These are phyloP conservation scores for Aspidoscelis tigris DNA, from an alignment of 2,113 vertebrate species.

Conservation along the genomic window DNA sequence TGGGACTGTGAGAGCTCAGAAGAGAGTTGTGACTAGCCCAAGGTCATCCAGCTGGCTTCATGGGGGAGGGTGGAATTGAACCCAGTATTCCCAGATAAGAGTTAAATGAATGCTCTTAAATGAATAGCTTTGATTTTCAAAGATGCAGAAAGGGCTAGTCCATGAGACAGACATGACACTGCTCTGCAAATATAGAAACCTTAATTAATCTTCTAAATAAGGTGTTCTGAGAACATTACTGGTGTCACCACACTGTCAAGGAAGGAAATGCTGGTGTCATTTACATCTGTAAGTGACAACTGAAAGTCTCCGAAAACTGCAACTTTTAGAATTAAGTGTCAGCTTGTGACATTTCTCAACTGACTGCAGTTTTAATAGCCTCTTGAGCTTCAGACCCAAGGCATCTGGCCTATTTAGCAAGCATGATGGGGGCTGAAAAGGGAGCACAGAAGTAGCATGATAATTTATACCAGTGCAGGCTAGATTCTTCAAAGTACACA, in stretches of 20 bases:
- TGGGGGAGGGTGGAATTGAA: too few relatives aligned
- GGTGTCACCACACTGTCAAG: neutral
- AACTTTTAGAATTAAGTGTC: conserved; percentile 18
- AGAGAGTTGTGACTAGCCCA: too few relatives aligned
- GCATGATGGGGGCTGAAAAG: neutral
- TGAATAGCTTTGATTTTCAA: conserved; percentile 23
- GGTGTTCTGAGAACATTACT: neutral
- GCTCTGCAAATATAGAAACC: conserved; percentile 19
- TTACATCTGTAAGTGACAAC: neutral
- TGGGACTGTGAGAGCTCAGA: too few relatives aligned
- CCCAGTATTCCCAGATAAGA: too few relatives aligned
- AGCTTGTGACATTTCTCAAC: conserved; percentile 22
- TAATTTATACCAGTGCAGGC: too few relatives aligned
- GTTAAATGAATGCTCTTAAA: neutral
- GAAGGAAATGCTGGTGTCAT: conserved; percentile 25
- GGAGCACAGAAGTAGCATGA: too few relatives aligned
- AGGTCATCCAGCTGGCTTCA: too few relatives aligned
- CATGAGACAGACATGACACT: neutral
- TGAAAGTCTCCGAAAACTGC: neutral
- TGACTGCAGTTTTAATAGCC: conserved; percentile 35
- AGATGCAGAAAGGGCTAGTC: conserved; percentile 7
- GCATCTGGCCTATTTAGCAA: conserved; percentile 30
- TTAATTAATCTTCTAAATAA: conserved; percentile 10
- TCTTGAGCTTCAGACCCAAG: conserved; percentile 34
- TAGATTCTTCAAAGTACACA: too few relatives aligned